phyloP scores from a whole-genome alignment of 2,888 invertebrate genomes.

The Zhuqinia jingwanae region DNA sequence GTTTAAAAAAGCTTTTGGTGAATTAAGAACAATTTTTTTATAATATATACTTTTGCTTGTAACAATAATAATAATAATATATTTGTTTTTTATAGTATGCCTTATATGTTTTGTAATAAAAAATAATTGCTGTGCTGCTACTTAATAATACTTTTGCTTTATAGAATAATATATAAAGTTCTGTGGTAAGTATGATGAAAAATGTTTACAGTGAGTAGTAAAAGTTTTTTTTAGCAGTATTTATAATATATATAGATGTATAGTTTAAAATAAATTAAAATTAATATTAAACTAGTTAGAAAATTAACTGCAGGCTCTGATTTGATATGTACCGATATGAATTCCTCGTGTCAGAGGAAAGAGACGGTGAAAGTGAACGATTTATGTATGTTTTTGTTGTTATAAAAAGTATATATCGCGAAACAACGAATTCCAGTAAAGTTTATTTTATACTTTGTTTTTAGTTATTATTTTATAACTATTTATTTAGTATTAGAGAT shows the following conservation, averaged over 20 bases:
- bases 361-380: constrained; percentile 39
- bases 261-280: constrained; percentile 22
- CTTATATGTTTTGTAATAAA: constrained; percentile 32
- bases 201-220: constrained; percentile 38
- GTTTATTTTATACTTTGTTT: constrained; percentile 18
- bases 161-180: constrained; percentile 28
- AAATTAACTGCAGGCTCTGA: constrained; percentile 64
- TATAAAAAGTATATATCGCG: constrained; percentile 16
- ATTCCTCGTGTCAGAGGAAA: constrained; percentile 42
- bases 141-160: constrained; percentile 31
- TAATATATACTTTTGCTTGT: too few species aligned
- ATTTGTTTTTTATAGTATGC: constrained; percentile 20
- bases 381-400: background rate
- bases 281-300: constrained; percentile 45
- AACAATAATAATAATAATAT: too few species aligned
- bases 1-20: constrained; percentile 36
- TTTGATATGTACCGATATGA: constrained; percentile 66
- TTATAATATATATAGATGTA: constrained; percentile 14
- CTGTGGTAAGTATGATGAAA: background rate
- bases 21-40: constrained; percentile 17
- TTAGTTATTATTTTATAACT: constrained; percentile 10
- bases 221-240: constrained; percentile 32
- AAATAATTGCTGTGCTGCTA: constrained; percentile 46
- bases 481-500: background rate
- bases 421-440: background rate